A percentile compares a stretch with the other conserved stretches of the same genome.
These are phyloP conservation scores for Sander lucioperca DNA, from an alignment of 2,113 vertebrate genomes.

Conservation along the genomic window DNA sequence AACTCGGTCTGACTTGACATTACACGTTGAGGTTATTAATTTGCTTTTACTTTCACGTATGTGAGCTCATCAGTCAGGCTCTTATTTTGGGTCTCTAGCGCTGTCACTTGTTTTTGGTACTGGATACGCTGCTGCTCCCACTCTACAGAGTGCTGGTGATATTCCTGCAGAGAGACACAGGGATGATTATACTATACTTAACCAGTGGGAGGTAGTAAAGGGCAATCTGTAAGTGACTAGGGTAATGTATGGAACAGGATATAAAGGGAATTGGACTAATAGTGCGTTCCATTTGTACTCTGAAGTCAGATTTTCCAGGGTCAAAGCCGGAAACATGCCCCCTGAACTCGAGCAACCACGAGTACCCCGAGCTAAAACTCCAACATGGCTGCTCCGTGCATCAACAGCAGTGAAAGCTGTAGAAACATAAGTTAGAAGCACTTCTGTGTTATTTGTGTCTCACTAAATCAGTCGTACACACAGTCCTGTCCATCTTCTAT, in stretches of 20 bases:
- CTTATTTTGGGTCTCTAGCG: conserved; percentile 90
- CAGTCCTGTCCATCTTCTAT: too few species aligned
- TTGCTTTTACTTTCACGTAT: conserved; percentile 85
- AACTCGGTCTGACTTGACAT: not conserved
- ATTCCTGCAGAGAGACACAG: conserved; percentile 84
- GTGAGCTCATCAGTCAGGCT: conserved; percentile 89
- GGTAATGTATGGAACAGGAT: not conserved
- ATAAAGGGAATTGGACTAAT: not conserved
- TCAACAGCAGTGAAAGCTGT: too few species aligned
- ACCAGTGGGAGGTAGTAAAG: conserved; percentile 25
- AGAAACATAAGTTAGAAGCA: too few species aligned
- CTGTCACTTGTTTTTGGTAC: conserved; percentile 90
- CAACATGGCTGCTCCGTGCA: too few species aligned
- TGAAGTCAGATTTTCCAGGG: too few species aligned
- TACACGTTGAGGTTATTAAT: not conserved
- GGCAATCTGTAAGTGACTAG: not conserved
- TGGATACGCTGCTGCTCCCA: conserved; percentile 91
- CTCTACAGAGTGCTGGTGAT: conserved; percentile 86
- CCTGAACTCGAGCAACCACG: too few species aligned
- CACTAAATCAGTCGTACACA: too few species aligned
- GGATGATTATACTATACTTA: too few species aligned
- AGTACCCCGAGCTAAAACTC: too few species aligned
- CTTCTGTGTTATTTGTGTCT: too few species aligned
- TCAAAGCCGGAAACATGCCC: too few species aligned
- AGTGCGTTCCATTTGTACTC: too few species aligned